Evolutionary conservation across 2,113 vertebrate species (phyloP).

Genomic region (Bos javanicus): DNA sequence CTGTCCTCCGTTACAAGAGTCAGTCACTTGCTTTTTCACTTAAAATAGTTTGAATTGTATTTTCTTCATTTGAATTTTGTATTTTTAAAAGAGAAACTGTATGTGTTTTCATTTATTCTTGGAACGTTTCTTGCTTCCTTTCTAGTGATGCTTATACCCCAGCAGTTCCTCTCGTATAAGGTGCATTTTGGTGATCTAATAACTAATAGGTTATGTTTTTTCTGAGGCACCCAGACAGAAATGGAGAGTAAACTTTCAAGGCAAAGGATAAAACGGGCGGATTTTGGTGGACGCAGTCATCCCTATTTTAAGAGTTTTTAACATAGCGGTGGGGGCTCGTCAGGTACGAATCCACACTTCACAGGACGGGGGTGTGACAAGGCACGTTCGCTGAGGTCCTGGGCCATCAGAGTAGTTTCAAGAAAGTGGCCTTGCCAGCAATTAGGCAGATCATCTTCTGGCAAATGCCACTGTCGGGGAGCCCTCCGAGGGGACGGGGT

Average conservation of each 20-base stretch:
- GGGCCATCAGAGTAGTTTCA: background rate
- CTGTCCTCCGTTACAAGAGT: background rate
- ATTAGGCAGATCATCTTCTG: background rate
- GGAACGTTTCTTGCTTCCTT: background rate
- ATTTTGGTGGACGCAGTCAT: background rate
- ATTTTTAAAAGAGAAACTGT: background rate
- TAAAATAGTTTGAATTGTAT: background rate
- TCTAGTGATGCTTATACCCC: background rate
- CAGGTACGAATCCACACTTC: no score
- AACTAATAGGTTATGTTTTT: background rate
- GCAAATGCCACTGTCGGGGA: background rate
- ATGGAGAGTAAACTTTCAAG: background rate
- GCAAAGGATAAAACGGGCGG: background rate
- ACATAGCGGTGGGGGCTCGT: background rate
- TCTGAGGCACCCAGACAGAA: background rate
- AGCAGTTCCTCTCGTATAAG: background rate
- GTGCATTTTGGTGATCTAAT: background rate
- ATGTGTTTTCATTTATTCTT: background rate
- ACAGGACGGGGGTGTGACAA: fast-evolving
- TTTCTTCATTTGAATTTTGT: slow-evolving; percentile 1
- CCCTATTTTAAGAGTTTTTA: background rate
- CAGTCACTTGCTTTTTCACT: background rate
- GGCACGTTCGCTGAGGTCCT: background rate
- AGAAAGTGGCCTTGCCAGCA: background rate
- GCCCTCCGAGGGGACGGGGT: background rate